These are phyloP conservation scores for Delia radicum DNA, from an alignment of 1,140 invertebrate species.

Conservation along the genomic window DNA sequence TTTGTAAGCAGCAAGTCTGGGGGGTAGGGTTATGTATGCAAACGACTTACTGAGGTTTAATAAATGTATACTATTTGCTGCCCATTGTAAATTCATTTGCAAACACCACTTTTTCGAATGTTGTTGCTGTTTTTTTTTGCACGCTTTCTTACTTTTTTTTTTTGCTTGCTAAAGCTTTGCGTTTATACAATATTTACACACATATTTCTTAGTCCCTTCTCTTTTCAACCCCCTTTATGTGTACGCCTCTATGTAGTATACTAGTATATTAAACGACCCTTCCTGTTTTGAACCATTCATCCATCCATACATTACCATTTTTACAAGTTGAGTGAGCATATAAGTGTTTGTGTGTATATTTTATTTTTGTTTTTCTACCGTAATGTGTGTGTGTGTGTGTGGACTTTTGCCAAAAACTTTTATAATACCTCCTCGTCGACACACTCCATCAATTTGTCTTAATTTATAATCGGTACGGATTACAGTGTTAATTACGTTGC, in stretches of 20 bases:
- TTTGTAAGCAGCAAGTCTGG: not conserved
- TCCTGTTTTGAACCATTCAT: constrained; percentile 2
- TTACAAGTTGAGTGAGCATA: constrained; percentile 6
- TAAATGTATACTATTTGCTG: not conserved
- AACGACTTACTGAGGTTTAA: not conserved
- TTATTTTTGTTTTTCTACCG: not conserved
- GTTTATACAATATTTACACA: not conserved
- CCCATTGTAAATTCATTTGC: not conserved
- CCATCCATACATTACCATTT: constrained; percentile 18
- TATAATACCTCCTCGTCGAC: constrained; percentile 28
- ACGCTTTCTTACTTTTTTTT: not conserved
- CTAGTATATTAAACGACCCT: not conserved
- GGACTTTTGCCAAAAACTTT: constrained; percentile 28
- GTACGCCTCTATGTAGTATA: not conserved
- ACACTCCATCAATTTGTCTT: constrained; percentile 33
- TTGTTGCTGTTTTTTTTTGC: not conserved
- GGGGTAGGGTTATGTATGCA: not conserved
- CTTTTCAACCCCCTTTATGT: not conserved
- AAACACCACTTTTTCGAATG: not conserved
- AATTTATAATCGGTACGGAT: constrained; percentile 32
- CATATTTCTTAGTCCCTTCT: too few species aligned
- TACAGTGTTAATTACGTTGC: constrained; percentile 30
- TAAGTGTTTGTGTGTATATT: not conserved
- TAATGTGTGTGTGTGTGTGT: constrained; percentile 9
- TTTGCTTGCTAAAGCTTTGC: not conserved